Evolutionary conservation across 2,113 vertebrate species (phyloP), one percentile per base, ranked within the genome.

Genomic region (Emberiza fucata): DNA sequence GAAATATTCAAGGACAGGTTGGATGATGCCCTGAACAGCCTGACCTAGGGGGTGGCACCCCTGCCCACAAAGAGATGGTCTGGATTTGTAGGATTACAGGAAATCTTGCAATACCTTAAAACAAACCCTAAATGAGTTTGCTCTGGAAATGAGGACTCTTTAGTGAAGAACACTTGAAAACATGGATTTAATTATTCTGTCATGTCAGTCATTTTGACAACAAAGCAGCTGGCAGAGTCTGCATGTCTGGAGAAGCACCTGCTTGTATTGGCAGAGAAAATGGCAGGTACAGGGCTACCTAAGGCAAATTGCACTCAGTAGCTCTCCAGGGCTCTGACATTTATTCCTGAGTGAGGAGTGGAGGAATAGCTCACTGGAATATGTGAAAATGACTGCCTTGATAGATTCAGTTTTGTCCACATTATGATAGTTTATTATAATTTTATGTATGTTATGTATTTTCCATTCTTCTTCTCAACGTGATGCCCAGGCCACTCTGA

Each of bases 351-450:
- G 60, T 20, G 45, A 91, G 51, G 61, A 87, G 37, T 9, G 18
- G 16, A 93, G 39, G 51, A 91, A 40, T 31, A 92, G 59, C 75
- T 83, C 61, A 20, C 56, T 84, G 42, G 14, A 77, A 29, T 89
- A 31, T 16, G 22, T 70, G 71, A 91, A 93, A 92, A 94, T 3
- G 0, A 64, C 77, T 80, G 33, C 64, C 66, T 69, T 69, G 23
- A 45, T 27, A 66, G n/a, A 92, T 93, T 73, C 70, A 54, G 37
- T 48, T 94, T 65, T 80, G 28, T 68, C 68, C 42, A 83, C 51
- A 85, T 94, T 89, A 89, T 92, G 90, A 40, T 89, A 94, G 80
- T 89, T 94, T 96, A 95, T 96, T 93, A 37, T 86, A 95, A 89
- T 94, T 92, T 96, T 92, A 94, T 94, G 94, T 83, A 89, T 95